Percentiles rank a stretch among this genome's conserved stretches.
phyloP scores from a whole-genome alignment of 2,113 vertebrate genomes.

The Fregetta grallaria region DNA sequence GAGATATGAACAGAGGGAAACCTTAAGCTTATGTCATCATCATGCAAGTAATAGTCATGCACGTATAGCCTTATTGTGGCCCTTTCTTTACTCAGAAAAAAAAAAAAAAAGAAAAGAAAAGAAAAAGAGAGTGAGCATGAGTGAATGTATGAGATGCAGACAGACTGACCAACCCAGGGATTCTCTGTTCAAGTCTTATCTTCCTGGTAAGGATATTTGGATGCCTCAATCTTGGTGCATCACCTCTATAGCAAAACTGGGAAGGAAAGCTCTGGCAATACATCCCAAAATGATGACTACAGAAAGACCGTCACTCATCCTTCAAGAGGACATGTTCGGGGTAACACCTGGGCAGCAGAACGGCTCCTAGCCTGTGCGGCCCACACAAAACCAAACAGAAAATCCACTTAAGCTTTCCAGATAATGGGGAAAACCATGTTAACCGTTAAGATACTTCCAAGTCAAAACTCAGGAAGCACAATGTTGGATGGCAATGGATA shows the following conservation, averaged over 20 bases:
- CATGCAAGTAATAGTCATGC: not conserved
- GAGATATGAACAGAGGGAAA: not conserved
- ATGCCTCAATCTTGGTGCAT: not conserved
- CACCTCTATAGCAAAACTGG: not conserved
- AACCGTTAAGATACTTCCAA: not conserved
- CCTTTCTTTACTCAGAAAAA: not conserved
- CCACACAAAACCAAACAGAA: not conserved
- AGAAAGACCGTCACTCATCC: not conserved
- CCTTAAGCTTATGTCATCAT: not conserved
- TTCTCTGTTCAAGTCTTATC: not conserved
- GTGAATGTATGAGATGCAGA: not conserved
- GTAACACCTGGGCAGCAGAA: not conserved
- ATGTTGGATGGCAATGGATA: not conserved
- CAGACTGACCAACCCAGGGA: not conserved
- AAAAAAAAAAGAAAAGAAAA: not conserved
- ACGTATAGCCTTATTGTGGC: not conserved
- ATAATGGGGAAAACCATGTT: not conserved
- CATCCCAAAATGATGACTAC: not conserved
- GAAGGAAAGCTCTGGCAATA: not conserved
- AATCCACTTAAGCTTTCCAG: not conserved
- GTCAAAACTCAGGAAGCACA: not conserved
- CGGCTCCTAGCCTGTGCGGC: not conserved
- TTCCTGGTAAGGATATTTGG: not conserved
- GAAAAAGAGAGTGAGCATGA: not conserved
- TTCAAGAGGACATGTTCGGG: accelerated